Conservation (phyloP, 2,888 invertebrate genomes). For the Tuta absoluta region DNA sequence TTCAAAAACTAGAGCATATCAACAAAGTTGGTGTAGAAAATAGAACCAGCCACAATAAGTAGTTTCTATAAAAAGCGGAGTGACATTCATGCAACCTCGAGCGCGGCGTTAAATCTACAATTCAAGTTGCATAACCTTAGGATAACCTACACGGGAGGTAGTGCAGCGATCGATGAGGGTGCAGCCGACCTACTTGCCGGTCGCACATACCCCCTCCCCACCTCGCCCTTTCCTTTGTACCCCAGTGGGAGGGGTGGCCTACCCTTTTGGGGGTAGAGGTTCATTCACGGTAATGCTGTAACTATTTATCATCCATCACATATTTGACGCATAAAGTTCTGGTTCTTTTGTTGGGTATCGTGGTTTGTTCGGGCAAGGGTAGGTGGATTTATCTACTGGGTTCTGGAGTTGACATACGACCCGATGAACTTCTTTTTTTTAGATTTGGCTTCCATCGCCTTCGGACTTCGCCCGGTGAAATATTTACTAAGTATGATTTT, state of each 20-base stretch:
- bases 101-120: neutral
- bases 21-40: too few species aligned
- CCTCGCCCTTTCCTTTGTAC: too few species aligned
- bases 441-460: too few species aligned
- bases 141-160: neutral
- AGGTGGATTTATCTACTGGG: neutral
- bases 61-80: neutral
- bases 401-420: too few species aligned
- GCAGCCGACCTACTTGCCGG: conserved; percentile 70
- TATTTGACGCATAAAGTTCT: neutral
- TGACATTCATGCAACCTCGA: conserved; percentile 9
- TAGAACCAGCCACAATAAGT: neutral
- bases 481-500: too few species aligned
- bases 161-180: conserved; percentile 56
- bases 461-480: too few species aligned
- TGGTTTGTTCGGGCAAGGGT: neutral
- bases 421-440: too few species aligned
- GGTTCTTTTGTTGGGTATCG: neutral
- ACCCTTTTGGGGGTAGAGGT: neutral
- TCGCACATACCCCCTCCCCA: conserved; percentile 51
- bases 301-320: neutral
- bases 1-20: neutral
- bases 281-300: conserved; percentile 13
- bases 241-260: neutral
- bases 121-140: conserved; percentile 6